Conservation (phyloP, 2,113 vertebrate species). For the Hemiprocne comata region DNA sequence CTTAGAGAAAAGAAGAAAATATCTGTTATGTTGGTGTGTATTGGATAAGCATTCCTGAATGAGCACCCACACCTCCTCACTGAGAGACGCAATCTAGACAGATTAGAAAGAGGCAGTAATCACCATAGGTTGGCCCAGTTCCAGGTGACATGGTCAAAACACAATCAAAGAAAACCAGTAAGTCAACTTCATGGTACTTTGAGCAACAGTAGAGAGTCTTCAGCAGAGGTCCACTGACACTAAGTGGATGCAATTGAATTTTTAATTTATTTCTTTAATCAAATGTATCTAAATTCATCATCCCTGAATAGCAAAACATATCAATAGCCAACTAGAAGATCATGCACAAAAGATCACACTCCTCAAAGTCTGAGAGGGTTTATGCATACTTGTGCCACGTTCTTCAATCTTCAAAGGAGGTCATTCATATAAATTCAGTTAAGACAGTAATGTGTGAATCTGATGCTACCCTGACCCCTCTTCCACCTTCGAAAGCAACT, state of each 20-base stretch:
- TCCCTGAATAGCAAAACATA: constrained; percentile 5
- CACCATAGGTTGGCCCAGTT: background rate
- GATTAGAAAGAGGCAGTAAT: background rate
- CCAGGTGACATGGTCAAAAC: constrained; percentile 21
- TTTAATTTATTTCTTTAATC: constrained; percentile 47
- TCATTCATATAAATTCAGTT: constrained; percentile 84
- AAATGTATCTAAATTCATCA: constrained; percentile 18
- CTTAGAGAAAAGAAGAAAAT: background rate
- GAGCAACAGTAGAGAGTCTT: background rate
- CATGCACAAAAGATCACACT: constrained; percentile 63
- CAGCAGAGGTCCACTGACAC: background rate
- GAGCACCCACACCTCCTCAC: background rate
- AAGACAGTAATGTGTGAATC: constrained; percentile 84
- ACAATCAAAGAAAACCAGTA: constrained; percentile 9
- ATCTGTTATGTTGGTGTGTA: background rate
- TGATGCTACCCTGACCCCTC: constrained; percentile 79
- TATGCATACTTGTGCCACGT: constrained; percentile 64
- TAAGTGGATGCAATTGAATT: background rate
- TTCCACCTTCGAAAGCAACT: constrained; percentile 77
- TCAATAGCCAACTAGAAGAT: constrained; percentile 54
- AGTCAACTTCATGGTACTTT: background rate
- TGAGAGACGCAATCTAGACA: background rate
- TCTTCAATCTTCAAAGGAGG: constrained; percentile 82
- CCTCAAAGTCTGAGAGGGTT: constrained; percentile 54
- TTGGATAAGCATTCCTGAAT: constrained; percentile 35